These are phyloP conservation scores for Amphipyra tragopoginis DNA, from an alignment of 2,888 invertebrate genomes.

Conservation along the genomic window DNA sequence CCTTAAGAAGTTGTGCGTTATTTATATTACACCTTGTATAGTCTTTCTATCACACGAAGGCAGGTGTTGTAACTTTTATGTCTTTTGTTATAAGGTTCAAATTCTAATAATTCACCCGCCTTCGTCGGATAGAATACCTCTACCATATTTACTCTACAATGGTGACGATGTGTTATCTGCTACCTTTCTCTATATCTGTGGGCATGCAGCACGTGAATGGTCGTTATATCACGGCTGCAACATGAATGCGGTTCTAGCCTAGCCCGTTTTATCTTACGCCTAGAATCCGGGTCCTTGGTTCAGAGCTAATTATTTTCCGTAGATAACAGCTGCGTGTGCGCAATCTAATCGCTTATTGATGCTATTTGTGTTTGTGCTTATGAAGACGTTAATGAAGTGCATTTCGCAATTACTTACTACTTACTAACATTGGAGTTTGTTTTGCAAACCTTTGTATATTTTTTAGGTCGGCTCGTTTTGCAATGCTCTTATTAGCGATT, in stretches of 20 bases:
- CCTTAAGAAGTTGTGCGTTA: too few species aligned
- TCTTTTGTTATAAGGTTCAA: too few species aligned
- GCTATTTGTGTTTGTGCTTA: constrained; percentile 30
- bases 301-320: constrained; percentile 47
- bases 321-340: constrained; percentile 48
- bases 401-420: constrained; percentile 11
- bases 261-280: constrained; percentile 46
- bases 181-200: constrained; percentile 18
- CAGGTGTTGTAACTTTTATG: too few species aligned
- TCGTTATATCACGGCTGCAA: constrained; percentile 11
- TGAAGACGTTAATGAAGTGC: constrained; percentile 19
- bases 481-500: neutral
- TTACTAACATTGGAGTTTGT: neutral
- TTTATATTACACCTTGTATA: too few species aligned
- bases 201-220: constrained; percentile 30
- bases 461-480: neutral
- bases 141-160: too few species aligned
- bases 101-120: too few species aligned
- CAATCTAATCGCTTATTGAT: constrained; percentile 53
- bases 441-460: neutral
- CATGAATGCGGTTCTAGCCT: constrained; percentile 40
- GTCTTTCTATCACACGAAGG: too few species aligned
- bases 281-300: constrained; percentile 61
- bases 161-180: too few species aligned
- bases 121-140: too few species aligned